A percentile compares a stretch with the other conserved stretches of the same genome.
phyloP scores from a whole-genome alignment of 2,797 vertebrate species.

The Poecilia velifera region DNA sequence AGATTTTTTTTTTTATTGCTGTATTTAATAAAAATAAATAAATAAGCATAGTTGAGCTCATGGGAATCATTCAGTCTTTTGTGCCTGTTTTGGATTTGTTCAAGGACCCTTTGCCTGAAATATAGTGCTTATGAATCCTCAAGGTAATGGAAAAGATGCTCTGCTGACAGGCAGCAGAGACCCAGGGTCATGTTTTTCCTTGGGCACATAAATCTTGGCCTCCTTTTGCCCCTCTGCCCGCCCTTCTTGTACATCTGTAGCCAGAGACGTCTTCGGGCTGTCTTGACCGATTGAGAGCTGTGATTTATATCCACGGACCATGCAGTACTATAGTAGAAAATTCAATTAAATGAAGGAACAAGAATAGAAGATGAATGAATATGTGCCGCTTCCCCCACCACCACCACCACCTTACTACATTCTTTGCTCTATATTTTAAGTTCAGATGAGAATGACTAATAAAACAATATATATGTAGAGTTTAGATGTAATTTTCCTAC shows the following conservation, averaged over 20 bases:
- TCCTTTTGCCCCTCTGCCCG: slow-evolving; percentile 54
- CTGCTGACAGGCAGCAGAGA: slow-evolving; percentile 63
- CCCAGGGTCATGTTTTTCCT: slow-evolving; percentile 73
- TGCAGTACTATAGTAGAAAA: slow-evolving; percentile 59
- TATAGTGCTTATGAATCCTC: slow-evolving; percentile 66
- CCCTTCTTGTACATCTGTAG: slow-evolving; percentile 64
- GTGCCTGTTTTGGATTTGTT: slow-evolving; percentile 46
- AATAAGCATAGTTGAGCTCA: background rate
- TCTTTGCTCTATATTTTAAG: slow-evolving; percentile 37
- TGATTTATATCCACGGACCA: slow-evolving; percentile 67
- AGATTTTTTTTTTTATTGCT: slow-evolving; percentile 6
- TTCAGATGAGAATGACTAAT: slow-evolving; percentile 38
- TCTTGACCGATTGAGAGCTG: slow-evolving; percentile 71
- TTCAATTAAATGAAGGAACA: slow-evolving; percentile 76
- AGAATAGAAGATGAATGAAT: slow-evolving; percentile 73
- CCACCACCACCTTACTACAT: slow-evolving; percentile 30
- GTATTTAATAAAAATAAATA: slow-evolving; percentile 5
- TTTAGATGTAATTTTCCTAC: slow-evolving; percentile 36
- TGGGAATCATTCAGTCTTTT: slow-evolving; percentile 40
- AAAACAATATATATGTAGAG: slow-evolving; percentile 6
- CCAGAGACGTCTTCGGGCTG: slow-evolving; percentile 59
- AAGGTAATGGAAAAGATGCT: slow-evolving; percentile 77
- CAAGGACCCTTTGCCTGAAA: slow-evolving; percentile 68
- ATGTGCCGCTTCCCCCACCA: slow-evolving; percentile 7
- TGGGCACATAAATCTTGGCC: slow-evolving; percentile 73